Conservation (phyloP, 2,113 vertebrate genomes). For the Maccullochella peelii region DNA sequence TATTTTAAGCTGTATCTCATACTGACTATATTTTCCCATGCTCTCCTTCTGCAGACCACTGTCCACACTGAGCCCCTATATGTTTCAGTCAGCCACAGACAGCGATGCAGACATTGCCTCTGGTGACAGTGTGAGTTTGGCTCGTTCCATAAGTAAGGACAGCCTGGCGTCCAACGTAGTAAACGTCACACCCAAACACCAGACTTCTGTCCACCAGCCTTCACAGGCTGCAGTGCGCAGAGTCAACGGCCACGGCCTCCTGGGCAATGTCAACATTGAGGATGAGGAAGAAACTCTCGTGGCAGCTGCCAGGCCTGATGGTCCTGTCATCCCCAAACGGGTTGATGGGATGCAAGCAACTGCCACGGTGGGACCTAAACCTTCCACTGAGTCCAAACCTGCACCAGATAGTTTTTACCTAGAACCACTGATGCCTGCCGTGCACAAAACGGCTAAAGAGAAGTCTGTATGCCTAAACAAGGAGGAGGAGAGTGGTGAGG, state of each 20-base stretch:
- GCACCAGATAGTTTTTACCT: conserved; percentile 88
- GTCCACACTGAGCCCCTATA: conserved; percentile 90
- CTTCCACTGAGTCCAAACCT: conserved; percentile 77
- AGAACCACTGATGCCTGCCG: conserved; percentile 94
- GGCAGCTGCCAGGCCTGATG: conserved; percentile 70
- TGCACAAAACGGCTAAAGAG: conserved; percentile 93
- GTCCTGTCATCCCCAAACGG: conserved; percentile 11
- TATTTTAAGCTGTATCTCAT: neutral
- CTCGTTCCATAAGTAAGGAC: conserved; percentile 97
- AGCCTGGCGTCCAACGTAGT: conserved; percentile 93
- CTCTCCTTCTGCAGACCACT: conserved; percentile 83
- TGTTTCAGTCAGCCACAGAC: conserved; percentile 85
- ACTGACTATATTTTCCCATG: neutral
- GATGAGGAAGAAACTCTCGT: conserved; percentile 86
- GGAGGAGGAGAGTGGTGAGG: conserved; percentile 94
- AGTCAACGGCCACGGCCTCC: conserved; percentile 84
- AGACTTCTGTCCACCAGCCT: conserved; percentile 68
- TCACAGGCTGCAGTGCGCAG: conserved; percentile 57
- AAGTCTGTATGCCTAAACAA: conserved; percentile 91
- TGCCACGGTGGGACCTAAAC: conserved; percentile 40
- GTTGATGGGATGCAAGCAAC: conserved; percentile 50
- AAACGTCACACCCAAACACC: conserved; percentile 91
- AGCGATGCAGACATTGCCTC: conserved; percentile 87
- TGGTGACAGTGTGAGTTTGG: conserved; percentile 89
- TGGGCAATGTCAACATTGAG: conserved; percentile 77